Base-by-base conservation (phyloP, 1,140 invertebrate species). In the Ruditapes philippinarum region DNA sequence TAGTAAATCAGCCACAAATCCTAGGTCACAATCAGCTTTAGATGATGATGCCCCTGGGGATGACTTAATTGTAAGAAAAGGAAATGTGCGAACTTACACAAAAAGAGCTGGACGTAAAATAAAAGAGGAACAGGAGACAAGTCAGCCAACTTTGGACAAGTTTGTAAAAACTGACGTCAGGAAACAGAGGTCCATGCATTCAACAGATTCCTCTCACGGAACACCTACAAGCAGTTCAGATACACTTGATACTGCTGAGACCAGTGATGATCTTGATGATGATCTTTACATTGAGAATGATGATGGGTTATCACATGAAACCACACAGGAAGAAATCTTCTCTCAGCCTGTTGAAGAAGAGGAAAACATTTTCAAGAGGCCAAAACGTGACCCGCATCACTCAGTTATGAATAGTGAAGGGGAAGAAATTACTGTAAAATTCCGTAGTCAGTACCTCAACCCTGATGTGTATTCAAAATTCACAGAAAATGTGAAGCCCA, bases 401-500 rank as follows among this genome's bases (percentile, higher is more conserved):
- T 31, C 62, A 38, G 36, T 82, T 14, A 45, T 60, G 19, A 88
- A 79, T n/a, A 68, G 28, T 49, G 85, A 65, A 31, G 74, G 74
- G 17, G 85, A 80, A 51, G 85, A 88, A 54, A 82, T 89, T 17
- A 89, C 79, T 42, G 80, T 89, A 1, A 81, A 57, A 42, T 89
- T 89, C 40, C 42, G 87, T 14, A 89, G 87, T 62, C 87, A 57
- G 38, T 89, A 82, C 25, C 65, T 89, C 14, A 83, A 89, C 57
- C 87, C 87, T 42, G 80, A 82, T 5, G 79, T 89, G 57, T 89
- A 89, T 82, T 82, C 79, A 11, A 89, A 89, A 62, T 89, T 89
- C 76, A 83, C 87, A 14, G 79, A 89, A 60, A 82, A 82, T 45
- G 65, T 83, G 31, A 73, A 25, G 57, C 79, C 79, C 17, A 89